Percentiles rank a stretch among this genome's conserved stretches.
Conservation (phyloP, 2,888 invertebrate species). For the Lasioglossum marginatum region DNA sequence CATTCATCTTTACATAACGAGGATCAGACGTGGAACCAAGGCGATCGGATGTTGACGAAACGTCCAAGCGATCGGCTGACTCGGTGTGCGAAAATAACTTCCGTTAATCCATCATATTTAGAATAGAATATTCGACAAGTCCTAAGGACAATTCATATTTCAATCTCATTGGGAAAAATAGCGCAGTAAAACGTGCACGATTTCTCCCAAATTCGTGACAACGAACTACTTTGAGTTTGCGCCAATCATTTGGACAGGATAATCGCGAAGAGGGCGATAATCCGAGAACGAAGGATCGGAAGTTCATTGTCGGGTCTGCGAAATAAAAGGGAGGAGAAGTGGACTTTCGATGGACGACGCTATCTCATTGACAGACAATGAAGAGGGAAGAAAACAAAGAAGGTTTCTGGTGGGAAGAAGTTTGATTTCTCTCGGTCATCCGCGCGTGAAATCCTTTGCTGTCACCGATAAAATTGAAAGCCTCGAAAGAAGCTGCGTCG, state of each 20-base stretch:
- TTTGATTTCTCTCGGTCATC: conserved; percentile 30
- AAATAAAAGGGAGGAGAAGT: conserved; percentile 21
- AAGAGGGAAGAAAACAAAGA: conserved; percentile 32
- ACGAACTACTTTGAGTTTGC: not conserved
- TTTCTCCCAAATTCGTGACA: too few species aligned
- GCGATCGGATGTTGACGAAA: not conserved
- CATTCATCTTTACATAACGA: conserved; percentile 35
- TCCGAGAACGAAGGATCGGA: conserved; percentile 1
- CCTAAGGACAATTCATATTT: too few species aligned
- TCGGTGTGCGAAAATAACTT: not conserved
- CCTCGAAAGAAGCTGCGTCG: not conserved
- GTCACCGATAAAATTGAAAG: conserved; percentile 27
- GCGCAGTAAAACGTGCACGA: too few species aligned
- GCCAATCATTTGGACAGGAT: not conserved
- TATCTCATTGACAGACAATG: conserved; percentile 17
- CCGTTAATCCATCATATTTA: too few species aligned
- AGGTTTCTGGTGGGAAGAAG: not conserved
- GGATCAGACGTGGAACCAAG: not conserved
- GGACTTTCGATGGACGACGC: conserved; percentile 2
- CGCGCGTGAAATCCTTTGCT: conserved; percentile 28
- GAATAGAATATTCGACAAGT: too few species aligned
- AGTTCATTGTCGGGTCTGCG: conserved; percentile 21
- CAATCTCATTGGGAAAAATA: too few species aligned
- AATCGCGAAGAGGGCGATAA: not conserved
- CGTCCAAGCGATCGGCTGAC: not conserved